Evolutionary conservation across 2,888 invertebrate species (phyloP), one percentile per base, ranked within the genome.

Genomic region (Caenorhabditis imperialis): DNA sequence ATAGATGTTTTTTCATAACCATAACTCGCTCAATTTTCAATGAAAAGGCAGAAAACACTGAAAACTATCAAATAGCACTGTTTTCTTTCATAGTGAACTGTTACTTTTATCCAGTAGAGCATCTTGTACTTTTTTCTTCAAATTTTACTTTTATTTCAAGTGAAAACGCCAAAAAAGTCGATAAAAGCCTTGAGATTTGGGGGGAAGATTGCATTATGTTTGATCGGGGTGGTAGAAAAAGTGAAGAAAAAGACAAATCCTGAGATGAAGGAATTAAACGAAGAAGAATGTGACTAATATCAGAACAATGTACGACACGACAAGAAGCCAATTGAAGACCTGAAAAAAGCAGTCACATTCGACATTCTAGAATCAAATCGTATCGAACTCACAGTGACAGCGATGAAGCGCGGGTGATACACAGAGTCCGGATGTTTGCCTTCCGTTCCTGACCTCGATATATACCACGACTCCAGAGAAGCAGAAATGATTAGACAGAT

Each of bases 241-340:
- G 18, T 40, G 16, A 14, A 40, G 6, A 8, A 7, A n/a, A 18
- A 7, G 2, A 16, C 6, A 3, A 50, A 18, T n/a, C n/a, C n/a
- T n/a, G n/a, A n/a, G n/a, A n/a, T n/a, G n/a, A n/a, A n/a, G n/a
- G n/a, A 50, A 33, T 71, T 50, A 71, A 23, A 71, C 71, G 54
- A 80, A 82, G 58, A 82, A 77, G 27, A 79, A 55, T 0, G 77
- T 79, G 60, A 80, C 57, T 40, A 71, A 75, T 35, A 81, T 74
- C 4, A 79, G 77, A 33, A 76, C 78, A 50, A 80, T 63, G 70
- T 81, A 81, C 7, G 75, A 71, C 37, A 75, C 67, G 20, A 82
- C 82, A 35, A 82, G 77, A 27, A 82, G 65, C 82, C 82, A 82
- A 27, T 78, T 79, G 78, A 82, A 82, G 33, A 82, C 71, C 82